These are phyloP conservation scores for Hozukius guyotensis DNA, from an alignment of 2,797 vertebrate species.

Conservation along the genomic window DNA sequence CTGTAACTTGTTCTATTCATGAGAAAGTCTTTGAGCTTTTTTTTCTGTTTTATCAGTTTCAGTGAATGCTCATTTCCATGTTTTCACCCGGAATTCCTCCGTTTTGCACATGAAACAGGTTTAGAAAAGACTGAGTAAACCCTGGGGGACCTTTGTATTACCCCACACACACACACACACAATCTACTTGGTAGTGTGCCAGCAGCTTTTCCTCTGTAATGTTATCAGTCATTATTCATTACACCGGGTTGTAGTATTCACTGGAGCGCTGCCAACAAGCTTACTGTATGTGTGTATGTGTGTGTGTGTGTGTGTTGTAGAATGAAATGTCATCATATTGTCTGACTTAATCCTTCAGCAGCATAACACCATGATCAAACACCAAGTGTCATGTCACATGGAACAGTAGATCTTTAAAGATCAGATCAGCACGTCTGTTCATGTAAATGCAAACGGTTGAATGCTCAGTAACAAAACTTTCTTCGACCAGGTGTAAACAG, in stretches of 20 bases:
- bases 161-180: constrained; percentile 12
- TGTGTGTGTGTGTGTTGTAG: constrained; percentile 6
- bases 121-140: constrained; percentile 13
- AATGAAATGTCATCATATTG: constrained; percentile 16
- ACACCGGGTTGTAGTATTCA: constrained; percentile 75
- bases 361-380: neutral
- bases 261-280: constrained; percentile 74
- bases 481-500: neutral
- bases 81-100: neutral
- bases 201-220: constrained; percentile 52
- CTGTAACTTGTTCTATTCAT: neutral
- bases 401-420: neutral
- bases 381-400: neutral
- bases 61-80: neutral
- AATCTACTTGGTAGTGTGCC: constrained; percentile 41
- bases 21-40: neutral
- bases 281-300: constrained; percentile 12
- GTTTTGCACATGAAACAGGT: neutral
- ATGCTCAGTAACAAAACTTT: neutral
- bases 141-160: constrained; percentile 34
- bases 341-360: constrained; percentile 11
- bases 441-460: neutral
- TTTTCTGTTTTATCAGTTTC: neutral
- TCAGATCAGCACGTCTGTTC: neutral
- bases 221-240: constrained; percentile 74